Conservation (phyloP, 1,140 invertebrate species). For the Lithobius niger region DNA sequence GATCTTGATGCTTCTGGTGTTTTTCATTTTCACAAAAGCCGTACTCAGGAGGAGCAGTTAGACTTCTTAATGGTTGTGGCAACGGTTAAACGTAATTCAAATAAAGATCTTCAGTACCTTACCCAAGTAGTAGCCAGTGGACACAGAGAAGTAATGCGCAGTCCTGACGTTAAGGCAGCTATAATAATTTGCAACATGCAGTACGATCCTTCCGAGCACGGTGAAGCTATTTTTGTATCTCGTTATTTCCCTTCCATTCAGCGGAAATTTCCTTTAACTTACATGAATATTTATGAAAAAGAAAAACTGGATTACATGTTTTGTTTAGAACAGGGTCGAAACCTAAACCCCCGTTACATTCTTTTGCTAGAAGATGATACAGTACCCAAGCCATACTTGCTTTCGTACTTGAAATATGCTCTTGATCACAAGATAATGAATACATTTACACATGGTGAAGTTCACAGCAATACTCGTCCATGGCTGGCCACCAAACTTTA, state of each 20-base stretch:
- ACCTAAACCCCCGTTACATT: neutral
- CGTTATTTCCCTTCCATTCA: neutral
- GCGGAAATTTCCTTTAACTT: neutral
- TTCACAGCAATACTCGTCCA: neutral
- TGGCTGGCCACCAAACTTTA: constrained; percentile 9
- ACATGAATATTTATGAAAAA: neutral
- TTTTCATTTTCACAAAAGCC: no score
- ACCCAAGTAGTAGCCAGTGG: no score
- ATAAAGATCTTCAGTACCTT: no score
- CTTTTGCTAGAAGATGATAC: neutral
- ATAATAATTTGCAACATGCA: neutral
- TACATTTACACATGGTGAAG: neutral
- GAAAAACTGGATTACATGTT: constrained; percentile 10
- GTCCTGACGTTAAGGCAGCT: neutral
- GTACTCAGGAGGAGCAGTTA: no score
- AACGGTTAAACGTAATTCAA: no score
- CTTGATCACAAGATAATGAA: neutral
- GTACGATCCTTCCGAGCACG: neutral
- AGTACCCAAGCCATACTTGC: neutral
- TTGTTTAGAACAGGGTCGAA: constrained; percentile 1
- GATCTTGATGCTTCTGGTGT: no score
- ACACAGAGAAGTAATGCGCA: no score
- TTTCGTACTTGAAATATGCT: neutral
- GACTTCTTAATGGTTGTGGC: no score
- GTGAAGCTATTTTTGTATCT: neutral